These are phyloP conservation scores for Lacanobia oleracea DNA, from an alignment of 2,888 invertebrate genomes.

Conservation along the genomic window DNA sequence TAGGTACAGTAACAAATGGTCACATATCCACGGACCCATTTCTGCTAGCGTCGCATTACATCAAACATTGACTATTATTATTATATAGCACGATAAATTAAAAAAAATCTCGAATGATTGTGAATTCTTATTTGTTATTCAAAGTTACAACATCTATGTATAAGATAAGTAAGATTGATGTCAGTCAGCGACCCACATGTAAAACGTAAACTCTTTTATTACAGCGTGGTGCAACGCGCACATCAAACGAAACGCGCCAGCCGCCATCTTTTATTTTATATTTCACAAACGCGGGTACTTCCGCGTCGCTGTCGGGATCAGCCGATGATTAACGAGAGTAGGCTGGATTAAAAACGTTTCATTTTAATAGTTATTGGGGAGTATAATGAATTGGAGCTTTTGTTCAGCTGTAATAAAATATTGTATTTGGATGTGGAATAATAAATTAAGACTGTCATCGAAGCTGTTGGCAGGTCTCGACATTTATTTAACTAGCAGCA, in stretches of 20 bases:
- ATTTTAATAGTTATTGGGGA: slow-evolving; percentile 9
- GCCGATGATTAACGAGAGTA: slow-evolving; percentile 21
- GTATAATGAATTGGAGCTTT: slow-evolving; percentile 17
- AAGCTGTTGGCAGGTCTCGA: background rate
- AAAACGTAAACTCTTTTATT: slow-evolving; percentile 15
- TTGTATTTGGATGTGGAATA: background rate
- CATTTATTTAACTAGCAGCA: no score
- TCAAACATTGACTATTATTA: no score
- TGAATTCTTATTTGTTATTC: background rate
- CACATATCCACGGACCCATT: no score
- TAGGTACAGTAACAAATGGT: no score
- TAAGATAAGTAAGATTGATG: slow-evolving; percentile 5
- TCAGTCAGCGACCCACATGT: slow-evolving; percentile 7
- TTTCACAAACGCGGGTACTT: slow-evolving; percentile 23
- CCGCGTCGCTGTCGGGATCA: slow-evolving; percentile 22
- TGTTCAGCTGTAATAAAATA: slow-evolving; percentile 4
- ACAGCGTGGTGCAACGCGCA: slow-evolving; percentile 19
- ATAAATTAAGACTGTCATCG: background rate
- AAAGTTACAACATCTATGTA: background rate
- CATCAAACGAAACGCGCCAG: slow-evolving; percentile 15
- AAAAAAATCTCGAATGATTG: no score
- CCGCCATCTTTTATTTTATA: slow-evolving; percentile 27
- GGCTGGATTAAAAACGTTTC: background rate
- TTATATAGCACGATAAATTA: no score
- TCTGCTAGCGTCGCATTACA: no score